phyloP scores from a whole-genome alignment of 2,797 vertebrate genomes.

The Pelochelys cantorii region DNA sequence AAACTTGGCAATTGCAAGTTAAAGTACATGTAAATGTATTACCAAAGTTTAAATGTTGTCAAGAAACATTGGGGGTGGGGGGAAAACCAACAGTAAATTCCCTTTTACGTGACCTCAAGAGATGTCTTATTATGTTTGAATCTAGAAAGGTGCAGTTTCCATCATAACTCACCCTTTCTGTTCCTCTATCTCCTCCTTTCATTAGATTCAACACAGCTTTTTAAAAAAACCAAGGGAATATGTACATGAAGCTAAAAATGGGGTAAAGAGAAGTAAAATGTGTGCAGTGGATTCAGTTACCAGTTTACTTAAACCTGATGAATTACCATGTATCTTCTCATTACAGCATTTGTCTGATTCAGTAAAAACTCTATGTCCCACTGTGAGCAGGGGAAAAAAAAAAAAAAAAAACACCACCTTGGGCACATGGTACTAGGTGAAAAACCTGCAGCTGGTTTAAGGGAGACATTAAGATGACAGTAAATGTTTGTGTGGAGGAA shows the following conservation, averaged over 20 bases:
- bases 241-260: neutral
- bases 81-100: conserved; percentile 5
- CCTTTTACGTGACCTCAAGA: conserved; percentile 19
- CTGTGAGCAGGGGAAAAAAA: neutral
- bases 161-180: neutral
- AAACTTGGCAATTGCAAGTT: conserved; percentile 38
- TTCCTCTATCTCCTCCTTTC: neutral
- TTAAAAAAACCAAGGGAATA: neutral
- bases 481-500: neutral
- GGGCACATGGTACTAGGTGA: neutral
- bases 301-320: no score
- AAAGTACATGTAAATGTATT: conserved; percentile 24
- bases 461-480: neutral
- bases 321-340: conserved; percentile 24
- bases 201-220: neutral
- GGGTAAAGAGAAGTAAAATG: rapidly evolving
- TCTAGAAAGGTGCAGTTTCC: neutral
- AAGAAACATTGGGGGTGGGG: neutral
- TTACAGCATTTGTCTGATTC: conserved; percentile 24
- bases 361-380: conserved; percentile 27
- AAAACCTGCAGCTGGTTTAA: neutral
- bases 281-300: neutral
- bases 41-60: conserved; percentile 20
- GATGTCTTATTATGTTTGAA: neutral
- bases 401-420: no score